Evolutionary conservation across 2,797 vertebrate genomes (phyloP), one percentile per base, ranked within the genome.

Genomic region (Sternarchorhynchus goeldii): DNA sequence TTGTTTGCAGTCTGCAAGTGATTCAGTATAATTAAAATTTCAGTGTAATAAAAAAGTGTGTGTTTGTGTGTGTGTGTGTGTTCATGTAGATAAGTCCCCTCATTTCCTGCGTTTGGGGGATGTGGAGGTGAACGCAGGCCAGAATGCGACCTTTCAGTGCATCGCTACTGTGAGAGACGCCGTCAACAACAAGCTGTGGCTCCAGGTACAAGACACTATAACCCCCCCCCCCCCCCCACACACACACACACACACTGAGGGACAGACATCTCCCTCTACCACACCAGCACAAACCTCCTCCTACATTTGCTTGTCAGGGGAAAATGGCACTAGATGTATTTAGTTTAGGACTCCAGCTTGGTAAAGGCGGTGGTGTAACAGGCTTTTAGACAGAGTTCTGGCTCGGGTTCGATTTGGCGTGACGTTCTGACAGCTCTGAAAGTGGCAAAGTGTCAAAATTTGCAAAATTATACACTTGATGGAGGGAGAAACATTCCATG

Each of bases 71-170:
- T 67, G 31, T 56, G 41, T 75, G 66, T 68, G 8, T 79, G 8
- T 39, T 0, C 16, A 25, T 82, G 39, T 66, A 86, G 78, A 84
- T 75, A 83, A 98, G 91, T 99, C 97, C 60, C 97, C 97, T 85
- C 97, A 99, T 91, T 99, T 99, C 86, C 92, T 98, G 88, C 96
- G 97, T 75, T 92, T 99, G 67, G 97, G 97, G 29, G 96, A 99
- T 7, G 97, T 99, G 73, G 97, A 99, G 93, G 97, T 99, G 85
- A 99, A 99, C 14, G 96, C 97, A 3, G 97, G 97, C 63, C 97
- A 98, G 88, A 99, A 99, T 53, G 97, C 97, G 81, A 98, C 97
- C 0, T 99, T 99, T 89, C 97, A 99, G 86, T 99, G 97, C 76
- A 98, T 99, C 64, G 96, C 97, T 65, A 99, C 97, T 0, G 95